Conservation (phyloP, 2,113 vertebrate genomes). For the Poecilia latipinna region DNA sequence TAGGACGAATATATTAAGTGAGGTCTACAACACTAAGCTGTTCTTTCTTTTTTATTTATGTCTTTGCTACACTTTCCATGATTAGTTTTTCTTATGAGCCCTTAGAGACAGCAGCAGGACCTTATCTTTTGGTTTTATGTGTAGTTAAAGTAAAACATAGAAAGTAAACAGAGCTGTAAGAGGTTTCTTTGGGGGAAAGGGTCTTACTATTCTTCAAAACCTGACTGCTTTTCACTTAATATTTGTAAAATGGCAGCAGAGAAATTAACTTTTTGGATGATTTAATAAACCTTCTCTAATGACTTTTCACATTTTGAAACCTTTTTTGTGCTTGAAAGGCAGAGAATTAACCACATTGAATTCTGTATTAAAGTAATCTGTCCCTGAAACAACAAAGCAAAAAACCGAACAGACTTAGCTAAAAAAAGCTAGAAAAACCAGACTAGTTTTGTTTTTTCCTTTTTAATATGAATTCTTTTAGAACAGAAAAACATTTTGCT, state of each 20-base stretch:
- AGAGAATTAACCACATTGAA: neutral
- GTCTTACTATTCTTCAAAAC: constrained; percentile 5
- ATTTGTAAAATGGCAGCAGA: neutral
- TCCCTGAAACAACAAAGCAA: neutral
- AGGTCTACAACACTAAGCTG: neutral
- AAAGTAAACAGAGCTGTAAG: constrained; percentile 22
- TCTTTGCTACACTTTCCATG: constrained; percentile 23
- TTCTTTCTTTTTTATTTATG: constrained; percentile 2
- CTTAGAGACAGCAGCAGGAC: neutral
- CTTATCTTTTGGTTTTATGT: constrained; percentile 25
- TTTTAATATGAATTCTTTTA: neutral
- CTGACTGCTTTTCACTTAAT: neutral
- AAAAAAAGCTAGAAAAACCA: neutral
- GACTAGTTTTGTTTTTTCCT: neutral
- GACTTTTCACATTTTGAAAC: neutral
- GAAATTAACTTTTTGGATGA: neutral
- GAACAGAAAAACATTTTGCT: neutral
- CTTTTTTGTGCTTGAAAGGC: neutral
- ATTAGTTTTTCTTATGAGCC: constrained; percentile 12
- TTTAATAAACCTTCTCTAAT: neutral
- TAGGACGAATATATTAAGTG: neutral
- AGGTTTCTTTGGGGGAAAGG: constrained; percentile 2
- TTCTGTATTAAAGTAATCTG: neutral
- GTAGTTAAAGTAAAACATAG: constrained; percentile 10
- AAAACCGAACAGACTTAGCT: neutral